Percentiles rank a stretch among this genome's conserved stretches.
phyloP scores from a whole-genome alignment of 2,888 invertebrate genomes.

The Noctua janthina region DNA sequence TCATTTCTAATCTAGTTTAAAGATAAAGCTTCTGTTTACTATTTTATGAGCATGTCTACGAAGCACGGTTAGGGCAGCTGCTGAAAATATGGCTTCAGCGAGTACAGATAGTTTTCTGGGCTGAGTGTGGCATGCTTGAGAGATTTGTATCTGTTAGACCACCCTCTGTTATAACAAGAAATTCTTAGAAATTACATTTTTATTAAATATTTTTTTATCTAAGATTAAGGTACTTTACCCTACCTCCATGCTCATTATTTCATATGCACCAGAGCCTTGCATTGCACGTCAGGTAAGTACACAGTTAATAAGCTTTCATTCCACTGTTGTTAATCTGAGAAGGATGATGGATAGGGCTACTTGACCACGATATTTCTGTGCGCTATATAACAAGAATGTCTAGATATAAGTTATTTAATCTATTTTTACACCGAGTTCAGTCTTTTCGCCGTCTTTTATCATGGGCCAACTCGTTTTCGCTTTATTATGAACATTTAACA shows the following conservation, averaged over 20 bases:
- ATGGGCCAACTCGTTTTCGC: slow-evolving; percentile 24
- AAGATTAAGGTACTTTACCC: neutral
- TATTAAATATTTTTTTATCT: neutral
- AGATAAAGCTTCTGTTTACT: neutral
- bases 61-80: neutral
- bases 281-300: slow-evolving; percentile 17
- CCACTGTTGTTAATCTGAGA: slow-evolving; percentile 16
- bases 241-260: neutral
- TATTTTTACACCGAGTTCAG: slow-evolving; percentile 42
- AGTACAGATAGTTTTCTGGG: neutral
- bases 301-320: slow-evolving; percentile 37
- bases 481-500: neutral
- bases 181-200: neutral
- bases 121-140: neutral
- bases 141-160: neutral
- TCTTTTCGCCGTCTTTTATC: slow-evolving; percentile 33
- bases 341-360: slow-evolving; percentile 49
- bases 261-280: neutral
- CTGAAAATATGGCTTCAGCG: neutral
- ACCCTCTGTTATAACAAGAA: neutral
- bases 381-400: slow-evolving; percentile 29
- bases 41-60: neutral
- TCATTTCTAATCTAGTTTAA: neutral
- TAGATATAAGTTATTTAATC: slow-evolving; percentile 29
- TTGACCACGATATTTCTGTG: slow-evolving; percentile 43